Evolutionary conservation across 2,113 vertebrate genomes (phyloP).

Genomic region (Myocastor coypus): DNA sequence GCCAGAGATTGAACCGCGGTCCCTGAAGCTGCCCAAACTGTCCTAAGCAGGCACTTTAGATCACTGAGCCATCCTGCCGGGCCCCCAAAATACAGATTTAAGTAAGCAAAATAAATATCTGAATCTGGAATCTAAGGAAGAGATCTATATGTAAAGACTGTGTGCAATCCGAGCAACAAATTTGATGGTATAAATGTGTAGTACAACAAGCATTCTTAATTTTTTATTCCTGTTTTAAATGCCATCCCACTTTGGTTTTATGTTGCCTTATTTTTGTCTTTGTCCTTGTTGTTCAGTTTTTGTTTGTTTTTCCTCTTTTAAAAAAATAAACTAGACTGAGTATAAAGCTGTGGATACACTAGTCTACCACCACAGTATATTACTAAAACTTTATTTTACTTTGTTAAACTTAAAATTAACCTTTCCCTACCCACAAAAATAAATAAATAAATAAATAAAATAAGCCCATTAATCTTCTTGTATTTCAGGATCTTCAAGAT

Average conservation of each 20-base stretch:
- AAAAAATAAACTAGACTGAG: not conserved
- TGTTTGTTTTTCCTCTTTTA: too few species aligned
- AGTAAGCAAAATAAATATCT: not conserved
- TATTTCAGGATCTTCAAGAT: slow-evolving; percentile 94
- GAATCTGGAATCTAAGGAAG: slow-evolving; percentile 31
- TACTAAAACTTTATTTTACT: not conserved
- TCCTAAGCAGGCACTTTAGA: too few species aligned
- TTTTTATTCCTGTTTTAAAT: too few species aligned
- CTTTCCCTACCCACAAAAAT: not conserved
- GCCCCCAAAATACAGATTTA: slow-evolving; percentile 6
- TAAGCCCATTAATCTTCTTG: slow-evolving; percentile 53
- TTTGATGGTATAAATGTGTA: too few species aligned
- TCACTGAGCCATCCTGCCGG: too few species aligned
- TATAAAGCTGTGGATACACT: slow-evolving; percentile 35
- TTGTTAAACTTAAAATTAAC: slow-evolving; percentile 41
- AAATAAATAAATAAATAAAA: too few species aligned
- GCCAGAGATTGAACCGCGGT: too few species aligned
- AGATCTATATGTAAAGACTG: slow-evolving; percentile 38
- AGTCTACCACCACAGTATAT: not conserved
- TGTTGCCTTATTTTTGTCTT: too few species aligned
- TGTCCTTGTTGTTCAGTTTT: too few species aligned
- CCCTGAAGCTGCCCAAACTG: too few species aligned
- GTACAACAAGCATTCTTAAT: too few species aligned
- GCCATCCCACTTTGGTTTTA: too few species aligned
- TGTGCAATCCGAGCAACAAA: not conserved